Evolutionary conservation across 2,113 vertebrate genomes (phyloP).

Genomic region (Equus przewalskii): DNA sequence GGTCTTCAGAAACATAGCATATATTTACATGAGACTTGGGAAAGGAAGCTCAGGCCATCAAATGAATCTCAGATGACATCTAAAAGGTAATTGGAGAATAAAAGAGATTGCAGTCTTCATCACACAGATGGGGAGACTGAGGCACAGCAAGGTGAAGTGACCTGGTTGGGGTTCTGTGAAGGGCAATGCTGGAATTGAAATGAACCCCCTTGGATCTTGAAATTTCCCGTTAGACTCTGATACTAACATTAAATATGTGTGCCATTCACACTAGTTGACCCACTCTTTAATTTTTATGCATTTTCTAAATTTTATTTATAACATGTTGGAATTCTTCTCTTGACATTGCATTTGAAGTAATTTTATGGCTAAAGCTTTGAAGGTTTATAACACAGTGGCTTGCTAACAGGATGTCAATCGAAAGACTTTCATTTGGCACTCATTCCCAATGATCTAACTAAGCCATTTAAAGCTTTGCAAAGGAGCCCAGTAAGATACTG

Average conservation of each 20-base stretch:
- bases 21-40: neutral
- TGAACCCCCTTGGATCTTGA: neutral
- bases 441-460: conserved; percentile 66
- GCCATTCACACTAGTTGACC: conserved; percentile 55
- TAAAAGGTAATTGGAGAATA: neutral
- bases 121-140: neutral
- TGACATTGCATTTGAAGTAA: conserved; percentile 65
- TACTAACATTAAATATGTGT: conserved; percentile 47
- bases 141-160: neutral
- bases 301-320: conserved; percentile 74
- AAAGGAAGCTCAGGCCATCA: conserved; percentile 10
- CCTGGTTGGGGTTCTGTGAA: neutral
- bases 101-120: neutral
- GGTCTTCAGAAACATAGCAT: neutral
- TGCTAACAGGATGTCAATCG: conserved; percentile 66
- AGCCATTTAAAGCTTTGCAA: conserved; percentile 64
- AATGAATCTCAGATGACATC: neutral
- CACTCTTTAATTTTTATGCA: conserved; percentile 61
- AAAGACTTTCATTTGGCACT: conserved; percentile 73
- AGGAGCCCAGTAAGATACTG: conserved; percentile 1
- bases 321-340: conserved; percentile 66
- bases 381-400: conserved; percentile 71
- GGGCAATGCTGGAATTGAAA: neutral
- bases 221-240: conserved; percentile 28
- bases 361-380: conserved; percentile 67